Base-by-base conservation (phyloP, 2,888 invertebrate species). In the Ellobium chinense region DNA sequence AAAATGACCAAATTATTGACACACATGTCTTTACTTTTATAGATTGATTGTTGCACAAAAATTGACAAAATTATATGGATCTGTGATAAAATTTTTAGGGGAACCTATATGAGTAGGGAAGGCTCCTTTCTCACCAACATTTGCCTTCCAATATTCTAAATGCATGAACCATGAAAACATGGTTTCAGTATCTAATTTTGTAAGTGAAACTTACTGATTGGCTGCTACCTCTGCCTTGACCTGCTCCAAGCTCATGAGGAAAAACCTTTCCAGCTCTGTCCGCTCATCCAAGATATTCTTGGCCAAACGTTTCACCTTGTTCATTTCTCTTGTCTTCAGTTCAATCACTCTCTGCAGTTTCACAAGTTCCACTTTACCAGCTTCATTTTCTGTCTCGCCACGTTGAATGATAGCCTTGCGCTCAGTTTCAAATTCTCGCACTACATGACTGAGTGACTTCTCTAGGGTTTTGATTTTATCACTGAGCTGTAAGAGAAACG, bases 221-320 rank as follows among this genome's bases (percentile, higher is more conserved):
- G 88, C 88, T 46, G 85, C 82, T 65, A 93, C 92, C 86, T 93
- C 92, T 54, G 81, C 68, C 82, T 90, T 90, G 27, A 93, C 93
- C 69, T 92, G 89, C 34, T 93, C 91, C 69, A 93, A 82, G 0
- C 92, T 87, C 34, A 92, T 91, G 62, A 93, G 82, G 87, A 93
- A 93, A 82, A 93, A 93, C 69, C 91, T 80, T 78, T 93, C 93
- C 70, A 93, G 86, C 68, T 93, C 92, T 69, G 92, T 91, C 37
- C 93, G 84, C 82, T 93, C 91, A 78, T 92, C 91, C n/a, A 93
- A 85, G 62, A 93, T 92, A 80, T 90, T 92, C 82, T 90, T 92
- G 14, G 93, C 92, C 72, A 93, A 85, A 83, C 88, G 88, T 84
- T 92, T 92, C 56, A 93, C 90, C 86, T 91, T 91, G 83, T 89